phyloP scores from a whole-genome alignment of 2,797 vertebrate species.

The Melanotaenia maccullochi region DNA sequence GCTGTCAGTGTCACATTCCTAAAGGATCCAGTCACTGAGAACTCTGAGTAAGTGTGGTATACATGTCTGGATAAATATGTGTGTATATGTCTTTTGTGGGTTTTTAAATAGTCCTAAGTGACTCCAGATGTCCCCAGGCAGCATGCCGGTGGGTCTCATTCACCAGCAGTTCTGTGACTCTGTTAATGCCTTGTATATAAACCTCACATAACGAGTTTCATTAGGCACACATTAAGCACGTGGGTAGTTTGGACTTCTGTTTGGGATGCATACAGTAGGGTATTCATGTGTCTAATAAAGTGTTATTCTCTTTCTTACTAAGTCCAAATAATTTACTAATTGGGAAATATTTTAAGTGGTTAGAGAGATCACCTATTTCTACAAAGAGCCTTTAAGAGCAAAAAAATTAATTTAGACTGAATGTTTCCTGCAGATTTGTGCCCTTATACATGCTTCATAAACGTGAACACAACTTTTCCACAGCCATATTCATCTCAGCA shows the following conservation, averaged over 20 bases:
- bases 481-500: slow-evolving; percentile 46
- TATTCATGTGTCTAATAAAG: slow-evolving; percentile 52
- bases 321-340: slow-evolving; percentile 51
- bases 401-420: slow-evolving; percentile 14
- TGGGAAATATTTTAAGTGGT: slow-evolving; percentile 35
- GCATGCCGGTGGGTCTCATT: slow-evolving; percentile 73
- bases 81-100: slow-evolving; percentile 66
- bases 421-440: slow-evolving; percentile 44
- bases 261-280: slow-evolving; percentile 35
- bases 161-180: slow-evolving; percentile 73
- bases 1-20: slow-evolving; percentile 68
- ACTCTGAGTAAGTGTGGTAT: slow-evolving; percentile 48
- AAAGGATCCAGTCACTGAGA: slow-evolving; percentile 56
- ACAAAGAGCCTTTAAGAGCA: slow-evolving; percentile 20
- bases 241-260: slow-evolving; percentile 48
- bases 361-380: slow-evolving; percentile 14
- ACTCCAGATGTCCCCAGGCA: slow-evolving; percentile 80
- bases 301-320: slow-evolving; percentile 57
- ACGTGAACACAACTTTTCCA: slow-evolving; percentile 69
- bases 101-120: slow-evolving; percentile 79
- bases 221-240: slow-evolving; percentile 71
- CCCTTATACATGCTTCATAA: slow-evolving; percentile 44
- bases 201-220: slow-evolving; percentile 76
- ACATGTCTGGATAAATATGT: slow-evolving; percentile 45
- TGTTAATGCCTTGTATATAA: slow-evolving; percentile 78